These are phyloP conservation scores for Deroptyus accipitrinus DNA, from an alignment of 2,113 vertebrate genomes.

Conservation along the genomic window DNA sequence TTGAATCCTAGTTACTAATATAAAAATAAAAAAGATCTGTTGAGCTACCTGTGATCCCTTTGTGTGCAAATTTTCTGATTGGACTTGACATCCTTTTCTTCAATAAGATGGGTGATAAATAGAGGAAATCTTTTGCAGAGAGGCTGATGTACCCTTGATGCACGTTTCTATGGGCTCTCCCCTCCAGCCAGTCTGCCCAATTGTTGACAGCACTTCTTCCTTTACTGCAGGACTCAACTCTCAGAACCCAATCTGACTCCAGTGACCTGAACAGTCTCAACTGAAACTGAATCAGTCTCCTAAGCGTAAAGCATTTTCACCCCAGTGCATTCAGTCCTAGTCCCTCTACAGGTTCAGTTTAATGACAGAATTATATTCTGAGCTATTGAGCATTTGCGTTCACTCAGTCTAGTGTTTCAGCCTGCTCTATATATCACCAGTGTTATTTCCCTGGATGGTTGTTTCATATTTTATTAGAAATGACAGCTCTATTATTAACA, in stretches of 20 bases:
- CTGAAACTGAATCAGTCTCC: background rate
- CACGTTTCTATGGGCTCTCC: background rate
- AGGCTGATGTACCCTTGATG: background rate
- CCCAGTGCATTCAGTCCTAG: background rate
- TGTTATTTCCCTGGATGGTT: conserved; percentile 70
- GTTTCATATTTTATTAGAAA: conserved; percentile 76
- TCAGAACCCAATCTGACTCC: background rate
- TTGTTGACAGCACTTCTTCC: background rate
- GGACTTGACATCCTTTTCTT: background rate
- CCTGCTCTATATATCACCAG: conserved; percentile 47
- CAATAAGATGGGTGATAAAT: background rate
- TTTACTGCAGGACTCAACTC: background rate
- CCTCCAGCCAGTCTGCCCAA: background rate
- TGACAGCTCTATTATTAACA: conserved; percentile 80
- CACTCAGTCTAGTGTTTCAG: conserved; percentile 35
- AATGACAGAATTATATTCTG: conserved; percentile 48
- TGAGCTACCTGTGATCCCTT: background rate
- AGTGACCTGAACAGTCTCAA: background rate
- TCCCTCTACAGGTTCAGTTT: background rate
- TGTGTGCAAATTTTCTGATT: background rate
- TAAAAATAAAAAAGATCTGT: background rate
- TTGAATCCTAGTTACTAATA: background rate
- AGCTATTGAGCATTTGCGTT: conserved; percentile 54
- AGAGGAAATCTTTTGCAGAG: background rate
- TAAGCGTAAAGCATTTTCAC: background rate